Percentiles rank a stretch among this genome's conserved stretches.
Evolutionary conservation across 1,140 invertebrate genomes (phyloP).

Genomic region (Drosophila ananassae): DNA sequence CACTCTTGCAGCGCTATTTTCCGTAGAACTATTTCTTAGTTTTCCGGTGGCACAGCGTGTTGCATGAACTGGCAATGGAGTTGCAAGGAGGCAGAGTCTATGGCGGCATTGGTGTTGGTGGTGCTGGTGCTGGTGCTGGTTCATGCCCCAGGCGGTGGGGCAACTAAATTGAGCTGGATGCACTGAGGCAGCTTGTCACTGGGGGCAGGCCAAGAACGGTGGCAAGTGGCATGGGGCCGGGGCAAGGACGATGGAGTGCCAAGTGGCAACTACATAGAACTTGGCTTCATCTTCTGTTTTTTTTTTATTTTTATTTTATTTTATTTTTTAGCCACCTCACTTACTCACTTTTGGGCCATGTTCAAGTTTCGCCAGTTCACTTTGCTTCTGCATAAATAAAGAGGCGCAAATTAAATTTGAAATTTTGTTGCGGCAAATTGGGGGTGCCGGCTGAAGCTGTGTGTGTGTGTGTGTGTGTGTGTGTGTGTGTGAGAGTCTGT

Average conservation of each 20-base stretch:
- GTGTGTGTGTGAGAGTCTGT: neutral
- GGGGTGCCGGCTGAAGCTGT: neutral
- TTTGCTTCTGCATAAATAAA: conserved; percentile 69
- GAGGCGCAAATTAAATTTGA: conserved; percentile 73
- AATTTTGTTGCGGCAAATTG: conserved; percentile 39
- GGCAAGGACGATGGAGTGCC: too few species aligned
- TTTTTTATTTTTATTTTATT: neutral
- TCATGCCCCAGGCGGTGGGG: neutral
- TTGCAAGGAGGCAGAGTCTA: neutral
- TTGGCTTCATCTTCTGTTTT: neutral
- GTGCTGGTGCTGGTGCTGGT: neutral
- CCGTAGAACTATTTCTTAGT: conserved; percentile 1
- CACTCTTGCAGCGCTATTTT: neutral
- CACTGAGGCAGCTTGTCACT: conserved; percentile 7
- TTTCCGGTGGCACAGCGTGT: neutral
- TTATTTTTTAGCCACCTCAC: neutral
- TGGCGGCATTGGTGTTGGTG: too few species aligned
- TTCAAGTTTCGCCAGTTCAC: conserved; percentile 13
- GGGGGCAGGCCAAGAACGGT: neutral
- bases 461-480: neutral
- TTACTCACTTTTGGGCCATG: neutral
- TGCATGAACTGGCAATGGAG: neutral
- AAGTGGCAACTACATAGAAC: neutral
- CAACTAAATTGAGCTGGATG: conserved; percentile 24
- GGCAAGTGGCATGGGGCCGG: neutral